phyloP scores from a whole-genome alignment of 1,140 invertebrate genomes.

The Acromyrmex echinatior region DNA sequence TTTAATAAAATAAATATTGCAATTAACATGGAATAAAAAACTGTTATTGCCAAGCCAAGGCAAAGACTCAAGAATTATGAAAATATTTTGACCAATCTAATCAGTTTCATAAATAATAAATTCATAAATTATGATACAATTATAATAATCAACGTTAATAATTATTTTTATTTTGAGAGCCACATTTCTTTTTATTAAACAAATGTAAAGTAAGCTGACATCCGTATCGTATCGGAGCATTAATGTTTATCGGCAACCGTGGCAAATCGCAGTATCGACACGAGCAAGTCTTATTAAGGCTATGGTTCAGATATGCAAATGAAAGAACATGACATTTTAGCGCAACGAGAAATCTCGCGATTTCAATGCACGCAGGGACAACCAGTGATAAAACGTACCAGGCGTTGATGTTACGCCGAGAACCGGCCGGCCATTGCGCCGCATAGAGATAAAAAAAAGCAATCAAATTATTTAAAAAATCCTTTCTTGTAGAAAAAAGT shows the following conservation, averaged over 20 bases:
- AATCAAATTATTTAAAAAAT: background rate
- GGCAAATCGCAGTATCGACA: constrained; percentile 6
- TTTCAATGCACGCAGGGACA: constrained; percentile 80
- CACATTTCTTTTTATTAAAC: background rate
- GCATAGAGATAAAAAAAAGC: constrained; percentile 20
- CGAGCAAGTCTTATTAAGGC: constrained; percentile 4
- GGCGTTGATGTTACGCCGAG: constrained; percentile 81
- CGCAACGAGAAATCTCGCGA: constrained; percentile 74
- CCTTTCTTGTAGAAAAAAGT: background rate
- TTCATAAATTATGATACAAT: constrained; percentile 3
- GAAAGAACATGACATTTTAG: constrained; percentile 2
- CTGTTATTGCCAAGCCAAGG: background rate
- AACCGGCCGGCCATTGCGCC: constrained; percentile 3
- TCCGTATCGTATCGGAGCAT: background rate
- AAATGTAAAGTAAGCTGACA: background rate
- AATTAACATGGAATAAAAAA: background rate
- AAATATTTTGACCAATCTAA: background rate
- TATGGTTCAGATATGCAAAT: background rate
- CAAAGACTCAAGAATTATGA: background rate
- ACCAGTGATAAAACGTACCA: constrained; percentile 74
- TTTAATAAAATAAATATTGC: background rate
- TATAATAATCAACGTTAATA: background rate
- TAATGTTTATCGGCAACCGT: constrained; percentile 28
- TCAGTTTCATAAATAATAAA: background rate
- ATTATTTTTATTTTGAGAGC: background rate